Evolutionary conservation across 1,140 invertebrate genomes (phyloP), one percentile per base, ranked within the genome.

Genomic region (Pachypsylla venusta): DNA sequence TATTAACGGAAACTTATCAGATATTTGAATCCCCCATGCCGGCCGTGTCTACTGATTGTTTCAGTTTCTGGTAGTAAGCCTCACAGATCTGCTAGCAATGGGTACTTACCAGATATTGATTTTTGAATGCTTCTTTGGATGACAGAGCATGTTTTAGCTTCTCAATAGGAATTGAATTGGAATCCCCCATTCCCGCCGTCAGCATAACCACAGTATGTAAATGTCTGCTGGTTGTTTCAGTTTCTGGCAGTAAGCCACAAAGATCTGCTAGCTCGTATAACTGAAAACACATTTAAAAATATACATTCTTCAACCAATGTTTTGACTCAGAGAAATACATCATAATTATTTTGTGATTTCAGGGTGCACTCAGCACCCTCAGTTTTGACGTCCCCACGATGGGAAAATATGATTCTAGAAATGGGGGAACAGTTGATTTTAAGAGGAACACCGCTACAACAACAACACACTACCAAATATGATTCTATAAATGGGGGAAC

Each of bases 101-200:
- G 42, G 25, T 30, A 68, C 67, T 73, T 73, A 83, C 81, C 59
- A 97, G 72, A 69, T 96, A 97, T 64, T 92, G 84, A 68, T 87
- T 88, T 64, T 87, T 83, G 70, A 95, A 98, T 20, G 83, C 80
- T 61, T 87, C 83, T 69, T 90, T 89, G 0, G 89, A 93, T 42
- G 89, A 90, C 0, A 98, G 70, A 0, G 92, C 89, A 69, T 93
- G 87, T 71, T 94, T 92, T 0, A 97, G 73, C 69, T 87, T 84
- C 61, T 91, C 87, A 1, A 87, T 84, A 0, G 87, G 84, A 13
- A 84, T 81, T n/a, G 75, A 74, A 76, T 77, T 22, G 20, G 75
- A 78, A 69, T 89, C 85, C 0, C 84, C 85, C 78, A 97, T 91
- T 0, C 92, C 92, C 27, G 89, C 83, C 16, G 90, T 88, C 19